A percentile compares a stretch with the other conserved stretches of the same genome.
phyloP scores from a whole-genome alignment of 2,888 invertebrate species.

The Archips crataeganus region DNA sequence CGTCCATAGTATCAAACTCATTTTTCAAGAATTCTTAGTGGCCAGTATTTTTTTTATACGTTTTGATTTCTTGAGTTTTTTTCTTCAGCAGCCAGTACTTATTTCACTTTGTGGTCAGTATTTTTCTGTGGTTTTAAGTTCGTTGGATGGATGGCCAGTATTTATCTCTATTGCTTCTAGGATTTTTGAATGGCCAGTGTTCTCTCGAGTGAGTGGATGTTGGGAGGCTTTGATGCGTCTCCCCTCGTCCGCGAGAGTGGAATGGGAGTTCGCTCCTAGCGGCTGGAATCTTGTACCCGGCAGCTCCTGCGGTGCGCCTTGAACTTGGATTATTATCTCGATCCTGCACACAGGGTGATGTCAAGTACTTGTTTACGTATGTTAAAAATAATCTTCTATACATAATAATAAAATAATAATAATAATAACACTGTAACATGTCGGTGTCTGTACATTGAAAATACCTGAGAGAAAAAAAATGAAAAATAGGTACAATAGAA shows the following conservation, averaged over 20 bases:
- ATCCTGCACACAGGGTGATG: constrained; percentile 71
- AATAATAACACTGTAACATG: no score
- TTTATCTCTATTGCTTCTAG: not conserved
- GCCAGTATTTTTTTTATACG: not conserved
- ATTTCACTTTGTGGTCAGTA: not conserved
- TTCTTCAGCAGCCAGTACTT: not conserved
- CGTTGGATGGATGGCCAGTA: not conserved
- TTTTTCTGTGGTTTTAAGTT: not conserved
- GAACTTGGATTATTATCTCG: constrained; percentile 84
- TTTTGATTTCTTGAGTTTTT: not conserved
- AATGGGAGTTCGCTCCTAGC: constrained; percentile 70
- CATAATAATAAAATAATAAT: no score
- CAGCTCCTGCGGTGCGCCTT: constrained; percentile 72
- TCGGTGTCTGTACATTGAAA: no score
- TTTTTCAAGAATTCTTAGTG: not conserved
- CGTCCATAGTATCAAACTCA: not conserved
- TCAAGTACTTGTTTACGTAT: constrained; percentile 49
- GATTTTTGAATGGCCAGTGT: not conserved
- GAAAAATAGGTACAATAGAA: no score
- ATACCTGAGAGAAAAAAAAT: no score
- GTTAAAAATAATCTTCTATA: not conserved
- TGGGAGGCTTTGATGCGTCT: constrained; percentile 53
- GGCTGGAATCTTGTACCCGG: constrained; percentile 74
- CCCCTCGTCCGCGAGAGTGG: constrained; percentile 59
- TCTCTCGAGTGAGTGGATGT: constrained; percentile 3